Evolutionary conservation across 2,797 vertebrate species (phyloP), one percentile per base, ranked within the genome.

Genomic region (Ciconia nigra): DNA sequence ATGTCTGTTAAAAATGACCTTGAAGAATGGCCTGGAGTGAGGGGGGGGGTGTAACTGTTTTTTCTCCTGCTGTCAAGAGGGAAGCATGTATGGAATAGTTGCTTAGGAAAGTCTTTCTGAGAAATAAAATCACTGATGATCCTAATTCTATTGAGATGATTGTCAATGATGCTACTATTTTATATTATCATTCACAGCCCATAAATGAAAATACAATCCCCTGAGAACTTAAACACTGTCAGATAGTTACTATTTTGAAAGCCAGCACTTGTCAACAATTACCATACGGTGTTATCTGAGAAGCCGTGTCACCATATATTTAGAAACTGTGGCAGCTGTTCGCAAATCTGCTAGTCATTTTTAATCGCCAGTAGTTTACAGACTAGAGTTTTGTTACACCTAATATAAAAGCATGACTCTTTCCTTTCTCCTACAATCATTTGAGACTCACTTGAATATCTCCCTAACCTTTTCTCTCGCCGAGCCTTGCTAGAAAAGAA

Each of bases 311-410:
- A 31, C 65, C 42, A 4, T 95, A 96, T 93, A 96, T 95, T 94
- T 97, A 95, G 95, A 89, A 95, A 87, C 78, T 67, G 7, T 42
- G 76, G 79, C 92, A 93, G 92, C 92, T 95, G 93, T 86, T 71
- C 61, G 79, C 42, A 94, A 76, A 95, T 74, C 69, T 76, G 79
- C 35, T 78, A 58, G 71, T 89, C 42, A 46, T 54, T 90, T 95
- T 92, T 74, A 89, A 94, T 85, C 57, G 74, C 42, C 57, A 67
- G 33, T 54, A 58, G 72, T 72, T 96, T 86, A 85, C 37, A 77
- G 63, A 59, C 41, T 13, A 29, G n/a, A 44, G 33, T 77, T 89
- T 39, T 83, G 49, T 74, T 72, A 59, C 31, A 46, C 13, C 19
- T 41, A 47, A 10, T 33, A 59, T 11, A 80, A 74, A 92, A 77